Evolutionary conservation across 2,888 invertebrate genomes (phyloP).

Genomic region (Temnothorax rugatulus): DNA sequence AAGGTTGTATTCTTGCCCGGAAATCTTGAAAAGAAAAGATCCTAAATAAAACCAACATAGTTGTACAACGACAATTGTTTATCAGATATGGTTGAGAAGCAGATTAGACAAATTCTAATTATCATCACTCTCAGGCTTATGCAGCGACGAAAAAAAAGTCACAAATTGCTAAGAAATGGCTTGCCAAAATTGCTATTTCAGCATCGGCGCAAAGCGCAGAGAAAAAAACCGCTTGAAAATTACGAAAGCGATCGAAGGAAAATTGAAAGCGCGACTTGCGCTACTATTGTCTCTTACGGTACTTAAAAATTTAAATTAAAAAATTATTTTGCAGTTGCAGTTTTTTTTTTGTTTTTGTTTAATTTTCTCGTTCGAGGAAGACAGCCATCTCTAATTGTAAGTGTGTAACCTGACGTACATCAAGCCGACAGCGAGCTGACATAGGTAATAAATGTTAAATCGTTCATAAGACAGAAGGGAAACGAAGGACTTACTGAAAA

Average conservation of each 20-base stretch:
- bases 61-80: neutral
- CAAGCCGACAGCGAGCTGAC: no score
- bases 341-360: no score
- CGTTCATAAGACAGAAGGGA: neutral
- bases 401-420: no score
- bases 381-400: neutral
- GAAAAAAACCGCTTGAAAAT: constrained; percentile 1
- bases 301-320: neutral
- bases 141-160: neutral
- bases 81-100: neutral
- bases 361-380: no score
- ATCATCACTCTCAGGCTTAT: neutral
- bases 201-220: neutral
- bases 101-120: neutral
- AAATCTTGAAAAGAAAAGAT: neutral
- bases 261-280: neutral
- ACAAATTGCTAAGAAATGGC: neutral
- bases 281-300: neutral
- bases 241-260: neutral
- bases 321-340: neutral
- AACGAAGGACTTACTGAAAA: constrained; percentile 75
- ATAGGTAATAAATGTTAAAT: no score
- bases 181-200: neutral
- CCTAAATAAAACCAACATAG: neutral
- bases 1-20: neutral